These are phyloP conservation scores for Sminthurinus aureus DNA, from an alignment of 2,888 invertebrate genomes.

Conservation along the genomic window DNA sequence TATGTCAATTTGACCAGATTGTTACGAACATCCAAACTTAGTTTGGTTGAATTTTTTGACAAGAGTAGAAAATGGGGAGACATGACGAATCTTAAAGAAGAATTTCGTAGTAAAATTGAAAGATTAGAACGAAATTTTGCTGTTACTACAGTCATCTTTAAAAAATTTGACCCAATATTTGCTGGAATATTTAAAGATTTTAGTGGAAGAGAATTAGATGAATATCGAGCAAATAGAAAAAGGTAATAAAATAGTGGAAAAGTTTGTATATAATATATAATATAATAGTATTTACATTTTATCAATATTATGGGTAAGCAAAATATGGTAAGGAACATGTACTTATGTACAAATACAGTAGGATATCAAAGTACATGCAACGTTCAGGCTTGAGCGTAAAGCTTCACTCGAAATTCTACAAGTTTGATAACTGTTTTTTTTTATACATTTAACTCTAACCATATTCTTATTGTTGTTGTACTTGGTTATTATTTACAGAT, in stretches of 20 bases:
- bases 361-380: too few relatives aligned
- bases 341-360: too few relatives aligned
- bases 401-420: too few relatives aligned
- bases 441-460: too few relatives aligned
- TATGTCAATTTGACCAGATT: slow-evolving; percentile 89
- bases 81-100: slow-evolving; percentile 86
- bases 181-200: slow-evolving; percentile 81
- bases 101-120: slow-evolving; percentile 83
- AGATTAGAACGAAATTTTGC: slow-evolving; percentile 88
- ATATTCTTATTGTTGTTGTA: slow-evolving; percentile 11
- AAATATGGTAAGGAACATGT: too few relatives aligned
- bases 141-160: slow-evolving; percentile 92
- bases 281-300: slow-evolving; percentile 8
- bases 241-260: slow-evolving; percentile 45
- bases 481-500: slow-evolving; percentile 65
- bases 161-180: slow-evolving; percentile 89
- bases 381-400: too few relatives aligned
- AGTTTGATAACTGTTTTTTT: slow-evolving; percentile 39
- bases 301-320: too few relatives aligned
- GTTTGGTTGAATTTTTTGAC: slow-evolving; percentile 90
- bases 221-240: slow-evolving; percentile 55
- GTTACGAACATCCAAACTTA: slow-evolving; percentile 87
- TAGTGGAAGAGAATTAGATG: slow-evolving; percentile 55
- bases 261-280: neutral
- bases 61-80: slow-evolving; percentile 96